A percentile compares a stretch with the other conserved stretches of the same genome.
Evolutionary conservation across 2,888 invertebrate genomes (phyloP).

Genomic region (Dryadula phaetusa): DNA sequence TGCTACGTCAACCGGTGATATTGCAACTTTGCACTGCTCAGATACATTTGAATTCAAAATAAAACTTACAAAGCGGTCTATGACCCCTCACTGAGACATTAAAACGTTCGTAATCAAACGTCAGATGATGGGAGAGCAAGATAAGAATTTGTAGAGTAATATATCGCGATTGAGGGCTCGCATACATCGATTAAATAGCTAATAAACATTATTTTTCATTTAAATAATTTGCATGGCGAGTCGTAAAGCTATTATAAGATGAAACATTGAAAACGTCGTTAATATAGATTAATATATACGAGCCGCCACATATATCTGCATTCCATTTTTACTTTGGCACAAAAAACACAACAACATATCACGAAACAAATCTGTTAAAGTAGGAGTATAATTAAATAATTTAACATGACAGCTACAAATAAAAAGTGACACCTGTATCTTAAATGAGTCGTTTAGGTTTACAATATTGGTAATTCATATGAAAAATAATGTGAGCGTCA

Average conservation of each 20-base stretch:
- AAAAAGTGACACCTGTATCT: constrained; percentile 41
- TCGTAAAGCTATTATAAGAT: not conserved
- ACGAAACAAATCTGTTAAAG: constrained; percentile 35
- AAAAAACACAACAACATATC: constrained; percentile 29
- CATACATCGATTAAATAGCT: constrained; percentile 12
- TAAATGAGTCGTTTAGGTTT: constrained; percentile 38
- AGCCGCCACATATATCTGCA: constrained; percentile 4
- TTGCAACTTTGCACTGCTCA: constrained; percentile 28
- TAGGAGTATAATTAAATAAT: constrained; percentile 39
- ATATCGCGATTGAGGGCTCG: constrained; percentile 3
- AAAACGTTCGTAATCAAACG: constrained; percentile 31
- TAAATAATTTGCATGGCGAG: constrained; percentile 5
- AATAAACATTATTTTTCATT: constrained; percentile 18
- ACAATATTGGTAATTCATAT: constrained; percentile 37
- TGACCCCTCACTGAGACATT: constrained; percentile 33
- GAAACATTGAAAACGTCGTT: constrained; percentile 14
- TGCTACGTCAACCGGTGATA: constrained; percentile 32
- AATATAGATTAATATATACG: constrained; percentile 23
- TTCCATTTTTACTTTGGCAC: constrained; percentile 7
- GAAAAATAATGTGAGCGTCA: constrained; percentile 34
- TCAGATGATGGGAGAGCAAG: constrained; percentile 26
- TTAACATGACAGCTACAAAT: constrained; percentile 41
- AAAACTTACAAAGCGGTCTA: constrained; percentile 33
- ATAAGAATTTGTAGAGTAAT: constrained; percentile 23
- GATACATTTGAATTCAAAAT: constrained; percentile 34